Base-by-base conservation (phyloP, 2,888 invertebrate species). In the Tridacna gigas region DNA sequence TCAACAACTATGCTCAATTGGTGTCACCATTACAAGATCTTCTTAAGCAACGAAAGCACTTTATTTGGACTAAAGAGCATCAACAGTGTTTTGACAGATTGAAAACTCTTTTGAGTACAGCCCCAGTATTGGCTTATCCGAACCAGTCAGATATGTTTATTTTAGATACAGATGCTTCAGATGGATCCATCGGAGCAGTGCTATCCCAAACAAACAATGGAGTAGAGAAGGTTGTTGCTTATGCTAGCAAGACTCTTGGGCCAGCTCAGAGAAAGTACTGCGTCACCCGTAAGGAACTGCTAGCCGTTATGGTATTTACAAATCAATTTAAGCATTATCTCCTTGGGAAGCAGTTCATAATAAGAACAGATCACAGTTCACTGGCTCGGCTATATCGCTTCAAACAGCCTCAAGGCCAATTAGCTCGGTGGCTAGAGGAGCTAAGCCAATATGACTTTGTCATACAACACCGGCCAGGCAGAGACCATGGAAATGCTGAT, bases 31-130 rank as follows among this genome's bases (percentile, higher is more conserved):
- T 73, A 82, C 65, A 71, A 74, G 7, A 15, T 61, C 1, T 90
- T 76, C 67, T 73, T 88, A 15, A n/a, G 65, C 13, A 51, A 75
- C 12, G 89, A 86, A 69, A 67, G 82, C 9, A 61, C 82, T 0
- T 45, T n/a, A 20, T 51, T n/a, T n/a, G n/a, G n/a, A n/a, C n/a
- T n/a, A n/a, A n/a, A n/a, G n/a, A n/a, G n/a, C n/a, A n/a, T n/a
- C n/a, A n/a, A n/a, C n/a, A n/a, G n/a, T n/a, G n/a, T n/a, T n/a
- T n/a, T n/a, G n/a, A n/a, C n/a, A n/a, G n/a, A n/a, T n/a, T 86
- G n/a, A 76, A 77, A 28, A n/a, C 74, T n/a, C 63, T 63, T 5
- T 37, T 86, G 11, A 56, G 63, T 18, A 26, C 61, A 22, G 74
- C 61, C 2, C 82, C 78, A 25, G 61, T 82, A 15, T 26, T 87